Base-by-base conservation (phyloP, 2,888 invertebrate genomes). In the Nomada goodeniana region DNA sequence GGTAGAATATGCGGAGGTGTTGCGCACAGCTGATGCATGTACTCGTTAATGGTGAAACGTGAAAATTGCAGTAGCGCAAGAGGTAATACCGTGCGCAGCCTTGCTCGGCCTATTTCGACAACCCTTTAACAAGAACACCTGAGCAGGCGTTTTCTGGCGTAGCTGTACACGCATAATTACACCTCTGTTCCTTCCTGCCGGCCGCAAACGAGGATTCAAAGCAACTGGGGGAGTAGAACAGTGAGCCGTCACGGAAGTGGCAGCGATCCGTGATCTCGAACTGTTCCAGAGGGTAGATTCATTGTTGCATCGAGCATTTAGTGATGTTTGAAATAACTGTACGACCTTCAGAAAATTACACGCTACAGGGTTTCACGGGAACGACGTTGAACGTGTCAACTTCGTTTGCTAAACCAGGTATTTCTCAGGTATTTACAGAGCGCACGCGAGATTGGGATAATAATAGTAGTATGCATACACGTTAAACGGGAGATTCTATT, bases 81-180 rank as follows among this genome's bases (percentile, higher is more conserved):
- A 52, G 23, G 53, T 64, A 80, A 83, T 80, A 65, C 68, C 59
- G 50, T 65, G 59, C 68, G 64, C 71, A 76, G 71, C 13, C 13
- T 60, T 79, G 78, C 74, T 77, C 75, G 81, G 76, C 76, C 83
- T 85, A 80, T 87, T 86, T 85, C 75, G 65, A 64, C 64, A 67
- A 76, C 78, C 80, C 76, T 82, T 84, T 76, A 78, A 60, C 72
- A 74, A 60, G 76, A 79, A 52, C 70, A 47, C 57, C 55, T 44
- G 65, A 57, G 65, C 75, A 64, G 75, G 77, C 67, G 77, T 80
- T 84, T 84, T 80, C 82, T 84, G 82, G 67, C 60, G 69, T 77
- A 69, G 60, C 61, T 69, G 74, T 68, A 81, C 84, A 63, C 79
- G 70, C 80, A 36, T 36, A 86, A 86, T 86, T 84, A 80, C 71